Conservation (phyloP, 2,797 vertebrate genomes). For the Lepilemur ruficaudatus region DNA sequence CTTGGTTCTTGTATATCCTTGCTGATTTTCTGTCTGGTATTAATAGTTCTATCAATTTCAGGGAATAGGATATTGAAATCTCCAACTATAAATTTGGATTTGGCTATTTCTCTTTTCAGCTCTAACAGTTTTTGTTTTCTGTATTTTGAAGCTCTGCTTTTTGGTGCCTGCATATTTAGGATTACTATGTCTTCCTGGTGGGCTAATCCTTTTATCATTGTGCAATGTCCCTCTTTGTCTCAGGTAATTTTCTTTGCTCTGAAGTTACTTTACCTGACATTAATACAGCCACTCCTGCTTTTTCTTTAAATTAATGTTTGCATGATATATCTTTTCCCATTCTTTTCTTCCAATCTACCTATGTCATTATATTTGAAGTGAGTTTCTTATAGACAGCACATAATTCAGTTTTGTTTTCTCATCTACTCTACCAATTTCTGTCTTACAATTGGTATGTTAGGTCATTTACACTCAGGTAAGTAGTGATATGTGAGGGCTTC, state of each 20-base stretch:
- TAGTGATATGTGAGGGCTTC: neutral
- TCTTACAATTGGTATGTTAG: neutral
- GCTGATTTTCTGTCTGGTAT: neutral
- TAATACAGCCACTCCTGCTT: neutral
- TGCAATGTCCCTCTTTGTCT: neutral
- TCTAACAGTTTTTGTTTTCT: neutral
- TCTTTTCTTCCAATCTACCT: neutral
- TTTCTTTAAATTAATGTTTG: neutral
- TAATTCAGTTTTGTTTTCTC: neutral
- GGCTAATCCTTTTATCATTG: too few species aligned
- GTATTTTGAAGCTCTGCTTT: neutral
- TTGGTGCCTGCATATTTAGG: too few species aligned
- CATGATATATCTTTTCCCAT: neutral
- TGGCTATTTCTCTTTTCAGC: neutral
- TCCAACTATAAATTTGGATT: neutral
- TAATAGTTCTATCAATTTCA: accelerated
- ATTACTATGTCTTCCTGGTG: neutral
- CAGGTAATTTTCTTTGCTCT: neutral
- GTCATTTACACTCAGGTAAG: neutral
- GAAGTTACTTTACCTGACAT: neutral
- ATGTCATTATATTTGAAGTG: neutral
- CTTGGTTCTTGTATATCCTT: neutral
- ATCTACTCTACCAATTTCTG: neutral
- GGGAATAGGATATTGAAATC: neutral
- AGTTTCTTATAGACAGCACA: neutral